phyloP scores from a whole-genome alignment of 1,140 invertebrate genomes.

The Nymphalis io region DNA sequence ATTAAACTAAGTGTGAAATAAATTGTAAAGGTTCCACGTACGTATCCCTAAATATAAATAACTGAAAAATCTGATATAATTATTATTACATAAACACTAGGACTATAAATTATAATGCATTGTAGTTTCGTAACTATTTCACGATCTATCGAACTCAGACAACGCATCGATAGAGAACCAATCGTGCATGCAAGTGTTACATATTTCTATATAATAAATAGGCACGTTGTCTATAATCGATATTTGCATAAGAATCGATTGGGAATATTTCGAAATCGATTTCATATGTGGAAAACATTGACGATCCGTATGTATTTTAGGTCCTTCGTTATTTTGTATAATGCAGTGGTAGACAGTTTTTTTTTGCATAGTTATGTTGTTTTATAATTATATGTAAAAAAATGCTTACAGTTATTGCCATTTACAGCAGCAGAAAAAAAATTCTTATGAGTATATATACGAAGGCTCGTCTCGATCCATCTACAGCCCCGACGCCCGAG shows the following conservation, averaged over 20 bases:
- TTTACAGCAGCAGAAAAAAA: too few relatives aligned
- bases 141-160: constrained; percentile 17
- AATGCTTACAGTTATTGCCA: too few relatives aligned
- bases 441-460: too few relatives aligned
- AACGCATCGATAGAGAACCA: constrained; percentile 12
- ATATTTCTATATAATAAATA: constrained; percentile 1
- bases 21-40: too few relatives aligned
- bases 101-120: background rate
- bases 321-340: too few relatives aligned
- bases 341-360: too few relatives aligned
- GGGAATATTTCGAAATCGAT: constrained; percentile 1
- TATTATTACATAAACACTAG: background rate
- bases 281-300: background rate
- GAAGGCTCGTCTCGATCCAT: too few relatives aligned
- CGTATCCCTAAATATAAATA: background rate
- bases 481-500: too few relatives aligned
- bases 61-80: background rate
- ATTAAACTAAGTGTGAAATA: too few relatives aligned
- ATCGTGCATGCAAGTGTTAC: constrained; percentile 24
- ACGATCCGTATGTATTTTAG: too few relatives aligned
- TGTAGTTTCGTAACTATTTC: constrained; percentile 23
- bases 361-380: too few relatives aligned
- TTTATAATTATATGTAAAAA: too few relatives aligned
- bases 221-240: background rate
- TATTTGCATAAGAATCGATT: constrained; percentile 11